Evolutionary conservation across 2,797 vertebrate genomes (phyloP).

Genomic region (Threskiornis aethiopicus): DNA sequence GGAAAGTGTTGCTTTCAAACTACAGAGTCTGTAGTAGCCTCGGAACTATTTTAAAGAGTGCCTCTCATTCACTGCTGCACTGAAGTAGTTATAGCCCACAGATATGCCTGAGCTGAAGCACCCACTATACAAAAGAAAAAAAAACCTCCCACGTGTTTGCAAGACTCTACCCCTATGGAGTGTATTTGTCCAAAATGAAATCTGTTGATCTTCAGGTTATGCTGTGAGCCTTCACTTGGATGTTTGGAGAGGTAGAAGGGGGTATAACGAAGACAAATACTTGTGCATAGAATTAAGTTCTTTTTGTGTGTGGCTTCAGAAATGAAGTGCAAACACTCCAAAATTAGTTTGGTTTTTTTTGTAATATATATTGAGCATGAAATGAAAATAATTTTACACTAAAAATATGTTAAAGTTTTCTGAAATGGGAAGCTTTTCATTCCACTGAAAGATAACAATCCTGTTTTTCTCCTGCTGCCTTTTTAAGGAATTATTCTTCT

Average conservation of each 20-base stretch:
- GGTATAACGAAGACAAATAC: not conserved
- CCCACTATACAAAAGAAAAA: not conserved
- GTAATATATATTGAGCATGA: not conserved
- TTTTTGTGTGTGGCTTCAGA: not conserved
- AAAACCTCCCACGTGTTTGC: not conserved
- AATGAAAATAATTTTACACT: not conserved
- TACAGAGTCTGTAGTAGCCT: not conserved
- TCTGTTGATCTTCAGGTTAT: not conserved
- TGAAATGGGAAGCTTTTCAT: not conserved
- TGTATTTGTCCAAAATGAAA: not conserved
- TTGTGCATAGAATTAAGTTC: not conserved
- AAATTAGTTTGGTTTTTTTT: not conserved
- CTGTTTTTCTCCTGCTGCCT: not conserved
- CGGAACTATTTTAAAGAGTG: not conserved
- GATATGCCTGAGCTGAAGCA: not conserved
- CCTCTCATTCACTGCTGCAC: not conserved
- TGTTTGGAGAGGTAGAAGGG: not conserved
- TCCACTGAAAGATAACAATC: not conserved
- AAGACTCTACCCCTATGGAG: not conserved
- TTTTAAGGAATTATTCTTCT: constrained; percentile 1
- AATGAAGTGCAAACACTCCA: not conserved
- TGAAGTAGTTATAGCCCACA: not conserved
- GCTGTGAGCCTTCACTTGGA: not conserved
- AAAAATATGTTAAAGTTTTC: not conserved
- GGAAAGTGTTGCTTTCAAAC: not conserved